phyloP scores from a whole-genome alignment of 2,797 vertebrate species.

The Spinus olivaceus region DNA sequence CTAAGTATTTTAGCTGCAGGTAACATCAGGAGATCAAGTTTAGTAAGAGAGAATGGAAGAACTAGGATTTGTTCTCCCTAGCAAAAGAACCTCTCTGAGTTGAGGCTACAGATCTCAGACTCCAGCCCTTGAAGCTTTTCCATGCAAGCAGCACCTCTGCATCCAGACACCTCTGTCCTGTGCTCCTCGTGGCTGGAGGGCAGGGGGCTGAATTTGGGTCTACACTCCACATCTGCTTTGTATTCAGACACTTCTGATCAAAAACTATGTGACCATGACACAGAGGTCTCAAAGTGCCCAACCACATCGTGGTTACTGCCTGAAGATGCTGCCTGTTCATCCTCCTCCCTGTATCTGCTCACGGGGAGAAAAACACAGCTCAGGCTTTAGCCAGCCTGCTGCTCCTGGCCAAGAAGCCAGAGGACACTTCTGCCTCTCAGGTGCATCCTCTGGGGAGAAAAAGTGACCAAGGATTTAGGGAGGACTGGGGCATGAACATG shows the following conservation, averaged over 20 bases:
- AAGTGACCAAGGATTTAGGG: background rate
- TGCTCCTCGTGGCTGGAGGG: constrained; percentile 77
- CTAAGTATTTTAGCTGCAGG: background rate
- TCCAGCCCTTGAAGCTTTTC: background rate
- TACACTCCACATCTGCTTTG: constrained; percentile 46
- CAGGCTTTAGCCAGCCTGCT: background rate
- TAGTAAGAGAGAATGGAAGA: background rate
- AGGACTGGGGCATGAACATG: background rate
- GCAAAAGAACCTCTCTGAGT: background rate
- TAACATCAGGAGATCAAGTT: background rate
- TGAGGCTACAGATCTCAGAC: background rate
- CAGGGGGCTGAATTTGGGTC: constrained; percentile 70
- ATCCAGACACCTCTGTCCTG: constrained; percentile 77
- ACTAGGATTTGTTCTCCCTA: background rate
- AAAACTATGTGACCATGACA: constrained; percentile 82
- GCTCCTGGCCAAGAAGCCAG: background rate
- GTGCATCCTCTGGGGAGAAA: background rate
- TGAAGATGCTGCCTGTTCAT: constrained; percentile 76
- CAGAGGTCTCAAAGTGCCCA: constrained; percentile 85
- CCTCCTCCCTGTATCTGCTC: constrained; percentile 75
- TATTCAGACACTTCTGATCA: constrained; percentile 29
- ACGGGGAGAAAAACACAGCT: constrained; percentile 66
- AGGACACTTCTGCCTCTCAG: background rate
- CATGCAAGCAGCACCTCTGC: constrained; percentile 73
- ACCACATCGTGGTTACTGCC: constrained; percentile 82